phyloP scores from a whole-genome alignment of 2,888 invertebrate genomes.

The Hecatera dysodea region DNA sequence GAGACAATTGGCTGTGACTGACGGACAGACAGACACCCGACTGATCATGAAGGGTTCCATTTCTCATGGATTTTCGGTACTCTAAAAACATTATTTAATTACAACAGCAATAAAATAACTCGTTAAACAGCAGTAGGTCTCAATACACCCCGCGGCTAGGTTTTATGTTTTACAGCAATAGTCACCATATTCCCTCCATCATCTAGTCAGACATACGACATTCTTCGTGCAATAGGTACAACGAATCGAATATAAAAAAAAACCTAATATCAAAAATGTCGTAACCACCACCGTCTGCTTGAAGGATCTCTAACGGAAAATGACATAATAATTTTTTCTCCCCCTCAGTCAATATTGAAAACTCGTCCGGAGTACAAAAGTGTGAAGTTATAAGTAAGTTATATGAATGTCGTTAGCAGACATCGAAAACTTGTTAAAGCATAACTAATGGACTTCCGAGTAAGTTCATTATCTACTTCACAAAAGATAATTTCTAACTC shows the following conservation, averaged over 20 bases:
- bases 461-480: slow-evolving; percentile 44
- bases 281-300: neutral
- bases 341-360: slow-evolving; percentile 10
- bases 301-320: neutral
- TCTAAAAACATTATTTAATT: neutral
- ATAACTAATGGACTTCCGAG: slow-evolving; percentile 41
- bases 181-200: neutral
- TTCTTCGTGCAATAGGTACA: neutral
- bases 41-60: too few relatives aligned
- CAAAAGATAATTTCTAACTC: slow-evolving; percentile 50
- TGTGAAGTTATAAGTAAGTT: slow-evolving; percentile 21
- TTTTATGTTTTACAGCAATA: neutral
- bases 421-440: slow-evolving; percentile 27
- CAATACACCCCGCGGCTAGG: too few relatives aligned
- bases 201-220: neutral
- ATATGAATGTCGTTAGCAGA: slow-evolving; percentile 21
- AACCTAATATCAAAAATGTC: neutral
- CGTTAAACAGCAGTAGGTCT: neutral
- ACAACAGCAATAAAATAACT: neutral
- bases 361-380: neutral
- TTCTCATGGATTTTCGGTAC: too few relatives aligned
- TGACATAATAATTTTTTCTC: neutral
- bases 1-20: too few relatives aligned
- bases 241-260: neutral
- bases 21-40: too few relatives aligned